Evolutionary conservation across 2,113 vertebrate genomes (phyloP).

Genomic region (Galbula dea): DNA sequence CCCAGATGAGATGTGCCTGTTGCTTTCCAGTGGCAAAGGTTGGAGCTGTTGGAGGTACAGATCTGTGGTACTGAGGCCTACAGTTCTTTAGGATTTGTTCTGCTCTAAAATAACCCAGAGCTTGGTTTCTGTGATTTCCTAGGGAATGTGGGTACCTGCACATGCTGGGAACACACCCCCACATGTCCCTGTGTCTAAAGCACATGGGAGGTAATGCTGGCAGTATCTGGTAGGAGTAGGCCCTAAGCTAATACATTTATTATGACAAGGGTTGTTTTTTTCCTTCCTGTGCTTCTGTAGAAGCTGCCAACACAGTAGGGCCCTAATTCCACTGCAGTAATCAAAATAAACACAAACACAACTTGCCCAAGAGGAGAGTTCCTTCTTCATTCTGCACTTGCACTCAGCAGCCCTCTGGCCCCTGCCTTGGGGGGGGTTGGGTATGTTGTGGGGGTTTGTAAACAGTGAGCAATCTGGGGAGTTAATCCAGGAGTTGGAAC

Average conservation of each 20-base stretch:
- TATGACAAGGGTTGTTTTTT: not conserved
- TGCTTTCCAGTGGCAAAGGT: not conserved
- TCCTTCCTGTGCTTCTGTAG: not conserved
- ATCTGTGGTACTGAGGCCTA: not conserved
- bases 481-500: not conserved
- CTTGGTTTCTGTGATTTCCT: not conserved
- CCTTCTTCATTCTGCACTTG: not conserved
- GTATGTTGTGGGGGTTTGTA: not conserved
- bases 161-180: not conserved
- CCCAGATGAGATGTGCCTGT: not conserved
- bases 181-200: not conserved
- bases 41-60: not conserved
- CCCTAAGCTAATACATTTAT: not conserved
- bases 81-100: not conserved
- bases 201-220: not conserved
- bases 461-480: rapidly evolving
- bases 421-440: not conserved
- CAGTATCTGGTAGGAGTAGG: not conserved
- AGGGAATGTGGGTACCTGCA: not conserved
- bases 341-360: not conserved
- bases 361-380: not conserved
- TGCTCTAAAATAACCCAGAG: not conserved
- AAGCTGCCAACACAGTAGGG: not conserved
- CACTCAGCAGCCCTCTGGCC: not conserved
- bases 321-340: not conserved